Evolutionary conservation across 2,888 invertebrate genomes (phyloP).

Genomic region (Amblyteles armatorius): DNA sequence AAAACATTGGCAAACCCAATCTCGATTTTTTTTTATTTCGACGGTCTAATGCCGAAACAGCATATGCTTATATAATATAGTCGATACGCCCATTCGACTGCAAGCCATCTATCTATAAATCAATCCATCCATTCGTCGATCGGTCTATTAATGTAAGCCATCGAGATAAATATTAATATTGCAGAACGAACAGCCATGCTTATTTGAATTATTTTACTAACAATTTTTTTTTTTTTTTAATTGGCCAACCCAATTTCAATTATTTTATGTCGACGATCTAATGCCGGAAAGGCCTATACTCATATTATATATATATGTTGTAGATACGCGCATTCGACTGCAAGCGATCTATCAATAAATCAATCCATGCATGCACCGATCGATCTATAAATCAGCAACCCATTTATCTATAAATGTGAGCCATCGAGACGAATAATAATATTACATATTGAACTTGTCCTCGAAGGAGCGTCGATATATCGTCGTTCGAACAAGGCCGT

Average conservation of each 20-base stretch:
- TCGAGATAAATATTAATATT: constrained; percentile 9
- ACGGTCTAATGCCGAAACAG: background rate
- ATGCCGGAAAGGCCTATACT: background rate
- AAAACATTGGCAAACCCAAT: background rate
- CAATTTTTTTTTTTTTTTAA: no score
- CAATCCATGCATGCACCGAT: no score
- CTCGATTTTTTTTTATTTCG: no score
- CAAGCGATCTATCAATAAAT: no score
- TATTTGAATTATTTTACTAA: no score
- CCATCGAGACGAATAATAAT: constrained; percentile 16
- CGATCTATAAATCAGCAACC: no score
- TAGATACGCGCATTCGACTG: background rate
- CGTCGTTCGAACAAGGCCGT: constrained; percentile 27
- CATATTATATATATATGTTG: background rate
- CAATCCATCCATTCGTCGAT: no score
- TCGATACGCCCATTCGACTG: background rate
- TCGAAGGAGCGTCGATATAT: constrained; percentile 42
- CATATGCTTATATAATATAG: no score
- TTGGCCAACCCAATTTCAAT: no score
- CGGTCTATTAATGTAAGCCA: background rate
- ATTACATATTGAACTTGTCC: constrained; percentile 52
- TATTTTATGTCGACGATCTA: no score
- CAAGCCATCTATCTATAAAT: no score
- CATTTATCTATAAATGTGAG: background rate
- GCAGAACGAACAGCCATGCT: background rate